Percentiles rank a stretch among this genome's conserved stretches.
phyloP scores from a whole-genome alignment of 2,113 vertebrate species.

The Tauraco erythrolophus region DNA sequence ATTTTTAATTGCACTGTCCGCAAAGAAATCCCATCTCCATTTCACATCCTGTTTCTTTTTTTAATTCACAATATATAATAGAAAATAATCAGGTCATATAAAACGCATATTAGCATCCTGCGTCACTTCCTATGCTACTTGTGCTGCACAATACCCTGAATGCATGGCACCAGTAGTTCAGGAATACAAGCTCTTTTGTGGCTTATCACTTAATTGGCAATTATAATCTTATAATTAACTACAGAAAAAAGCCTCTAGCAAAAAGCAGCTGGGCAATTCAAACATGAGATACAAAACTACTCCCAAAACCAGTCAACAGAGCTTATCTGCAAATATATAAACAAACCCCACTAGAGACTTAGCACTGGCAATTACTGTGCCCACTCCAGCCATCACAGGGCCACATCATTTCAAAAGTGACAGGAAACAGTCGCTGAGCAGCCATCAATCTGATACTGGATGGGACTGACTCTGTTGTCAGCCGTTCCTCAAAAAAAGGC shows the following conservation, averaged over 20 bases:
- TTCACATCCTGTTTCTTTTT: not conserved
- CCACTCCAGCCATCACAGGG: not conserved
- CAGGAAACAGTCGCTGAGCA: not conserved
- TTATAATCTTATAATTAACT: slow-evolving; percentile 66
- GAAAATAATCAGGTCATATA: not conserved
- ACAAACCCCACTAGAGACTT: not conserved
- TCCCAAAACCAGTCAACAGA: not conserved
- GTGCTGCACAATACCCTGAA: not conserved
- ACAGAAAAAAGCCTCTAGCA: slow-evolving; percentile 22
- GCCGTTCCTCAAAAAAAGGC: not conserved
- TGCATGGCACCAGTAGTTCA: not conserved
- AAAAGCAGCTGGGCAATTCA: not conserved
- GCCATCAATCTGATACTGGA: not conserved
- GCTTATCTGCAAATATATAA: not conserved
- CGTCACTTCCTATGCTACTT: not conserved
- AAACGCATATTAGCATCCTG: not conserved
- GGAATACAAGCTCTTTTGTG: slow-evolving; percentile 33
- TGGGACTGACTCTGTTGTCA: not conserved
- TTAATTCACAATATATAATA: not conserved
- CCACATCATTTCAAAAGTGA: not conserved
- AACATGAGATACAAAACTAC: not conserved
- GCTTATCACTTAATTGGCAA: slow-evolving; percentile 60
- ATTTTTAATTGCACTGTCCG: not conserved
- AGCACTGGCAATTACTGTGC: not conserved
- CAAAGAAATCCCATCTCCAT: not conserved